Base-by-base conservation (phyloP, 1,140 invertebrate genomes). In the Drosophila pectinifera region DNA sequence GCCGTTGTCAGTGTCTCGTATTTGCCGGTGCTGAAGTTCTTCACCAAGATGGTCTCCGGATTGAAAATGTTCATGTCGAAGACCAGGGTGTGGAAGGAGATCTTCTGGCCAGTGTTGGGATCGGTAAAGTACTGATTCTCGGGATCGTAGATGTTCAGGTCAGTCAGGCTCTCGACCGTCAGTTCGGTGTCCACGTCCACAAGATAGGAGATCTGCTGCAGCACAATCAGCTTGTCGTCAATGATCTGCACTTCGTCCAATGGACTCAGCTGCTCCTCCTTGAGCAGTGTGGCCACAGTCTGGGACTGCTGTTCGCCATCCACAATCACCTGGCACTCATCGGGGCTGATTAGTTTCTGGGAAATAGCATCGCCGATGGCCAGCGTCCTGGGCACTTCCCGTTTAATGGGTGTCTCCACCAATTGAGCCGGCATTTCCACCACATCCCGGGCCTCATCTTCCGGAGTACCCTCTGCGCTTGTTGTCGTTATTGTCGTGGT, bases 71-170 rank as follows among this genome's bases (percentile, higher is more conserved):
- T 94, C 58, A 95, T 93, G n/a, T 94, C 94, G 42, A 96, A 94
- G 41, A 97, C 95, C n/a, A 96, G 93, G 57, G 96, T 95, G 81
- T 95, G 94, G 79, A 99, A 96, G 3, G 96, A 94, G 43, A 97
- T 94, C 76, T 94, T 94, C 51, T 95, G 94, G 45, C 95, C 95
- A 14, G 96, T 96, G 65, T 95, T 94, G 2, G 97, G 96, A 93
- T 98, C 95, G 7, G 96, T 92, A 85, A 98, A 98, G 79, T 94
- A 94, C 64, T 95, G 95, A 67, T 94, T 94, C 75, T 95, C 94
- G 6, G 94, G 89, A 93, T 98, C 95, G 90, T 96, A 98, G 36
- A 96, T 94, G 46, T 96, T 96, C 62, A 95, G 92, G 78, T 95
- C 94, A 1, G 95, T 94, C 28, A 97, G 93, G 80, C 94, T 94